These are phyloP conservation scores for Argyra leucocephala DNA, from an alignment of 2,888 invertebrate species.

Conservation along the genomic window DNA sequence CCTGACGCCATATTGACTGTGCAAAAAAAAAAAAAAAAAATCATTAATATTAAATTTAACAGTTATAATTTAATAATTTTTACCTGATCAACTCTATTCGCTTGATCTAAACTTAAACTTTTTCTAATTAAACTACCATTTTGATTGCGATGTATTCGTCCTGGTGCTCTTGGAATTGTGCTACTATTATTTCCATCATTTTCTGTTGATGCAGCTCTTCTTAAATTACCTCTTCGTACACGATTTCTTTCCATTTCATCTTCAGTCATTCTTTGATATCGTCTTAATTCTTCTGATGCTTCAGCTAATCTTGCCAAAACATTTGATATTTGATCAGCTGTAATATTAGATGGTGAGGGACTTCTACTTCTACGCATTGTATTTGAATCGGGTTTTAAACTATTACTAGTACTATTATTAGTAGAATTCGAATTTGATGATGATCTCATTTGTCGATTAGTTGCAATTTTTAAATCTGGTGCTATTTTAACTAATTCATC, in stretches of 20 bases:
- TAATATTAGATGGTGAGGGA: slow-evolving; percentile 32
- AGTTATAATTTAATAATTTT: not conserved
- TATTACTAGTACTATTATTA: slow-evolving; percentile 19
- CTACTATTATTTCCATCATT: slow-evolving; percentile 47
- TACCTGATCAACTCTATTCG: slow-evolving; percentile 45
- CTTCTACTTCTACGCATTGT: slow-evolving; percentile 37
- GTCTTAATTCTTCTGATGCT: slow-evolving; percentile 59
- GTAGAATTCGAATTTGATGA: slow-evolving; percentile 24
- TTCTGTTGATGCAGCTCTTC: slow-evolving; percentile 54
- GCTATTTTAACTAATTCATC: slow-evolving; percentile 70
- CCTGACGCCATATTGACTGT: slow-evolving; percentile 71
- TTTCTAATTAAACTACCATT: slow-evolving; percentile 56
- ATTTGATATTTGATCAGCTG: slow-evolving; percentile 35
- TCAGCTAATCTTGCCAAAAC: slow-evolving; percentile 55
- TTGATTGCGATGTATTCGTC: slow-evolving; percentile 35
- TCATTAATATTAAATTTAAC: not conserved
- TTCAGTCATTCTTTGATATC: slow-evolving; percentile 46
- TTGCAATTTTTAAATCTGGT: slow-evolving; percentile 53
- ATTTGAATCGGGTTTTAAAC: slow-evolving; percentile 34
- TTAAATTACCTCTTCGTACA: slow-evolving; percentile 39
- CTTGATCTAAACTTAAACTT: slow-evolving; percentile 62
- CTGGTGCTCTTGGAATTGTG: slow-evolving; percentile 38
- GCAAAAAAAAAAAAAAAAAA: slow-evolving; percentile 28
- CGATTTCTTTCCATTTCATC: slow-evolving; percentile 48
- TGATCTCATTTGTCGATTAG: slow-evolving; percentile 32